Evolutionary conservation across 2,888 invertebrate genomes (phyloP).

Genomic region (Tridacna gigas): DNA sequence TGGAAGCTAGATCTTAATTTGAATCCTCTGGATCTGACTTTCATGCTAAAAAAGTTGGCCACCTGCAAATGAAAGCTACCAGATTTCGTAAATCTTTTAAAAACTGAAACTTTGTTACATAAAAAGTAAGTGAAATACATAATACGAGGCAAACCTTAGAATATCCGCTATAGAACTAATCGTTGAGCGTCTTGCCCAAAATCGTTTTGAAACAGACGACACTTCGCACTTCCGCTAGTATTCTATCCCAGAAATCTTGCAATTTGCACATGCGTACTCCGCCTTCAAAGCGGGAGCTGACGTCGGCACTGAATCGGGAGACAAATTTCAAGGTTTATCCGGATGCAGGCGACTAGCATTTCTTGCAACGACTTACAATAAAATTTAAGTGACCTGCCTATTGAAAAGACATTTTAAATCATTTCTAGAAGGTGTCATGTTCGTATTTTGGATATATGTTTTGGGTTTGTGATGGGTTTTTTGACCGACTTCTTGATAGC

Average conservation of each 20-base stretch:
- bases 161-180: too few relatives aligned
- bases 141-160: too few relatives aligned
- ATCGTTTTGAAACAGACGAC: constrained; percentile 55
- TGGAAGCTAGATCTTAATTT: too few relatives aligned
- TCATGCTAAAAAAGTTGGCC: too few relatives aligned
- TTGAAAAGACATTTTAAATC: not conserved
- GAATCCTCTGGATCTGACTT: too few relatives aligned
- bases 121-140: too few relatives aligned
- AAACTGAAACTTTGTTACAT: too few relatives aligned
- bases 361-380: not conserved
- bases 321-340: constrained; percentile 2
- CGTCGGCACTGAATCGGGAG: not conserved
- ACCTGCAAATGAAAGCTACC: too few relatives aligned
- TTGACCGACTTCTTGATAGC: constrained; percentile 26
- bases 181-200: too few relatives aligned
- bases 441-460: not conserved
- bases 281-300: not conserved
- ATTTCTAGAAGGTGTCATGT: not conserved
- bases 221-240: constrained; percentile 58
- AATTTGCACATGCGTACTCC: constrained; percentile 54
- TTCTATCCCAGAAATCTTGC: constrained; percentile 55
- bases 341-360: constrained; percentile 8
- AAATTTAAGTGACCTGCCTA: not conserved
- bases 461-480: not conserved
- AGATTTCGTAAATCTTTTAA: too few relatives aligned